Base-by-base conservation (phyloP, 2,888 invertebrate species). In the Cyrtodaria siliqua region DNA sequence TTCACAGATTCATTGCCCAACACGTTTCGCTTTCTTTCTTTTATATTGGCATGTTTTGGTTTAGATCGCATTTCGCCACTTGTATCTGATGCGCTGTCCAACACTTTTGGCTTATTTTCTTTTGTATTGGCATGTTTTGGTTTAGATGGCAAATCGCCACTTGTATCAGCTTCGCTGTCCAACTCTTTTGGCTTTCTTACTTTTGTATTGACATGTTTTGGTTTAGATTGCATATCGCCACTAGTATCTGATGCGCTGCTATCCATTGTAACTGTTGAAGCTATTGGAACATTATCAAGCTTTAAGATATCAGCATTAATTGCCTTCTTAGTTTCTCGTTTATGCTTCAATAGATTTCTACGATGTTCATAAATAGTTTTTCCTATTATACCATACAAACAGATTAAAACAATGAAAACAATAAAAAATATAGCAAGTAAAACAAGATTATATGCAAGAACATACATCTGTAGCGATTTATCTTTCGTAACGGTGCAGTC, bases 401-500 rank as follows among this genome's bases (percentile, higher is more conserved):
- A 79, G 9, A 76, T 56, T 8, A 89, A 53, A 1, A 68, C 56
- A 6, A 78, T 47, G 0, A 82, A 74, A 6, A 82, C 69, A 0
- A 78, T 29, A 18, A 88, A 38, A 47, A 89, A 89, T 14, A 74
- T 52, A 1, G 86, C 12, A 50, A 86, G 85, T 16, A 87, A 76
- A 4, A 85, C 38, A 2, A 60, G 56, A 64, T 86, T 86, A 67
- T 86, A 88, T 6, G 83, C 49, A 40, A 84, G 75, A 8, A 88
- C 84, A 38, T 82, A 83, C 0, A 76, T 16, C 8, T 83, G 83
- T 47, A 69, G 73, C 6, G 60, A 70, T 14, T 73, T 61, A 4
- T 66, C 66, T 55, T 87, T 81, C 12, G 79, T 75, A 4, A 80
- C 76, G 16, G 87, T 86, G 57, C 89, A 89, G 69, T 89, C 88